phyloP scores from a whole-genome alignment of 2,888 invertebrate species.

The Lepas anatifera region DNA sequence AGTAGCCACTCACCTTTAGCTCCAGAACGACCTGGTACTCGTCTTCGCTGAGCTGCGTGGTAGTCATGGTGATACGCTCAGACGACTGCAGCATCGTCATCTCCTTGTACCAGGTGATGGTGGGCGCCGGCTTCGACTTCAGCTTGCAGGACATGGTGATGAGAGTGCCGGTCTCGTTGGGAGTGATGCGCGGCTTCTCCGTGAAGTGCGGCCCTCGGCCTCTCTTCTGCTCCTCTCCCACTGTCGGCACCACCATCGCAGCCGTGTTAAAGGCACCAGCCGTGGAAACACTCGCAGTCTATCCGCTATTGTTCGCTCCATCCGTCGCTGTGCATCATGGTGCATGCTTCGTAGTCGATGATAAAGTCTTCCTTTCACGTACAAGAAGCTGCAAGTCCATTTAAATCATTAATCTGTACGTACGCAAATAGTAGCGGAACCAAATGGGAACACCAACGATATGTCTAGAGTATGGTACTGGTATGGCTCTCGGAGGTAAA shows the following conservation, averaged over 20 bases:
- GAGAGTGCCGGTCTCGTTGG: conserved; percentile 91
- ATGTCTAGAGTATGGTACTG: too few relatives aligned
- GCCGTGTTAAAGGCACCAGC: too few relatives aligned
- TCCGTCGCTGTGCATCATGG: background rate
- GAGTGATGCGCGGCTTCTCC: conserved; percentile 97
- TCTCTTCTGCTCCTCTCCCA: background rate
- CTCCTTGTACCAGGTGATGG: conserved; percentile 89
- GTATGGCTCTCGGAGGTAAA: too few relatives aligned
- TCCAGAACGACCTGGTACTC: conserved; percentile 74
- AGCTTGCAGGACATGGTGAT: conserved; percentile 67
- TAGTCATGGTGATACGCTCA: conserved; percentile 68
- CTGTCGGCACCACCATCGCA: background rate
- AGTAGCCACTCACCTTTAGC: conserved; percentile 47
- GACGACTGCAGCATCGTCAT: conserved; percentile 71
- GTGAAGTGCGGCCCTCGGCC: conserved; percentile 75
- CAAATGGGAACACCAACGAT: too few relatives aligned
- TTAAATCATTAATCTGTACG: too few relatives aligned
- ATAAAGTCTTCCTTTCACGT: too few relatives aligned
- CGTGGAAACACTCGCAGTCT: too few relatives aligned
- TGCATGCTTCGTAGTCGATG: too few relatives aligned
- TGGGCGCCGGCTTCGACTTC: conserved; percentile 87
- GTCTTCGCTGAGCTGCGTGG: conserved; percentile 64
- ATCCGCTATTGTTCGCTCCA: too few relatives aligned
- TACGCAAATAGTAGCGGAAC: too few relatives aligned
- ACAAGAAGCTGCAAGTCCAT: too few relatives aligned